Percentiles rank a stretch among this genome's conserved stretches.
Conservation (phyloP, 2,888 invertebrate genomes). For the Monoplex corrugatus region DNA sequence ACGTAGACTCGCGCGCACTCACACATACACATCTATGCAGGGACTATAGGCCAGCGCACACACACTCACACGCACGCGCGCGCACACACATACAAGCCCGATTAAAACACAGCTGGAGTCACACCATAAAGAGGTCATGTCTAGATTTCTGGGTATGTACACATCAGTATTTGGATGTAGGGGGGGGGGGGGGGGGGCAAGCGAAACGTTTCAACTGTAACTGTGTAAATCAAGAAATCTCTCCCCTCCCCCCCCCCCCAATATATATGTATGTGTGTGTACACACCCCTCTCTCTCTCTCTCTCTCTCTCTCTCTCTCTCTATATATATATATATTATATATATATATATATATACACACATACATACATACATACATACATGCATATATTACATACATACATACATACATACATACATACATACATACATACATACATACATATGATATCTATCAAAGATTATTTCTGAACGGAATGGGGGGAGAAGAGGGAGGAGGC, state of each 20-base stretch:
- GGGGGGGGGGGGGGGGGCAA: too few species aligned
- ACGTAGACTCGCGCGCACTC: not conserved
- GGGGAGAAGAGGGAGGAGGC: too few species aligned
- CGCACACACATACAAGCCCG: not conserved
- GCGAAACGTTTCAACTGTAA: too few species aligned
- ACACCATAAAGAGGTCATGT: not conserved
- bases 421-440: not conserved
- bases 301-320: slow-evolving; percentile 6
- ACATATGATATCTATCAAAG: not conserved
- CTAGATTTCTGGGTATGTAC: not conserved
- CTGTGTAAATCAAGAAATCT: not conserved
- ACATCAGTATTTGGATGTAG: not conserved
- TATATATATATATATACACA: not conserved
- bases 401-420: too few species aligned
- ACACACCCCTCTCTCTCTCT: not conserved
- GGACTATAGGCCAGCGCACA: too few species aligned
- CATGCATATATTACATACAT: not conserved
- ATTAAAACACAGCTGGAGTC: not conserved
- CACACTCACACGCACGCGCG: slow-evolving; percentile 2
- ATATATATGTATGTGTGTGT: not conserved
- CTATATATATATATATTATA: too few species aligned
- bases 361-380: not conserved
- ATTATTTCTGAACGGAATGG: too few species aligned
- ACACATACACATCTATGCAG: not conserved
- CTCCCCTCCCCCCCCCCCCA: not conserved